A percentile compares a stretch with the other conserved stretches of the same genome.
These are phyloP conservation scores for Cerceris ruficornis DNA, from an alignment of 2,888 invertebrate species.

Conservation along the genomic window DNA sequence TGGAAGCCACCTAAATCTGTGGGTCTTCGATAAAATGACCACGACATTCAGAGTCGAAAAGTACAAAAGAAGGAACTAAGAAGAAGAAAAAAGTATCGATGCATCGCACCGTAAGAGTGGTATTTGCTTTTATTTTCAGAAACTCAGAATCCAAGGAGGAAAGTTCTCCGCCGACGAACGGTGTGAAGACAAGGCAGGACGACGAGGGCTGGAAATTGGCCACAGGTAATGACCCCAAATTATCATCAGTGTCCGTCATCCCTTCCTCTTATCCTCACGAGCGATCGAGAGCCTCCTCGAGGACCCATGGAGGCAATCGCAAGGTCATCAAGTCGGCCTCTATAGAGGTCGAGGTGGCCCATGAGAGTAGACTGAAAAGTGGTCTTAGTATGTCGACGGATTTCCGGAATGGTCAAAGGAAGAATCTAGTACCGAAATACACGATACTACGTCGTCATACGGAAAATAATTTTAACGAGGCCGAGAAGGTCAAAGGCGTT, in stretches of 20 bases:
- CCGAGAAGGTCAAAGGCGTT: not conserved
- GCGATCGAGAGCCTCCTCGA: slow-evolving; percentile 26
- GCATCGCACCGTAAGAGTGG: no score
- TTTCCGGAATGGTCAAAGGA: slow-evolving; percentile 24
- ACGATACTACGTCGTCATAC: slow-evolving; percentile 40
- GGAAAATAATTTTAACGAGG: not conserved
- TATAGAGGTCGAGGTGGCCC: slow-evolving; percentile 36
- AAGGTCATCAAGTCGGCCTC: slow-evolving; percentile 21
- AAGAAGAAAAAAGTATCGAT: not conserved
- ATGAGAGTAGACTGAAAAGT: slow-evolving; percentile 37
- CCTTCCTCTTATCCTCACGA: slow-evolving; percentile 25
- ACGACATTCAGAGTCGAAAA: not conserved
- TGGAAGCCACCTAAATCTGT: no score
- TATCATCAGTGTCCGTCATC: slow-evolving; percentile 34
- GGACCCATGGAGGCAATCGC: slow-evolving; percentile 33
- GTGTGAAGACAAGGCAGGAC: slow-evolving; percentile 46
- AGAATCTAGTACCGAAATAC: slow-evolving; percentile 42
- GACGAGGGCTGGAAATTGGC: slow-evolving; percentile 74
- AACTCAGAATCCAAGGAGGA: slow-evolving; percentile 28
- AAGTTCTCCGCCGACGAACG: slow-evolving; percentile 44
- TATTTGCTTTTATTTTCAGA: slow-evolving; percentile 31
- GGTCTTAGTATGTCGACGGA: slow-evolving; percentile 32
- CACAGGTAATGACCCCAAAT: slow-evolving; percentile 71
- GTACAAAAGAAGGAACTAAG: not conserved
- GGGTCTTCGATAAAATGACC: no score